Evolutionary conservation across 2,888 invertebrate species (phyloP).

Genomic region (Dynastes maya): DNA sequence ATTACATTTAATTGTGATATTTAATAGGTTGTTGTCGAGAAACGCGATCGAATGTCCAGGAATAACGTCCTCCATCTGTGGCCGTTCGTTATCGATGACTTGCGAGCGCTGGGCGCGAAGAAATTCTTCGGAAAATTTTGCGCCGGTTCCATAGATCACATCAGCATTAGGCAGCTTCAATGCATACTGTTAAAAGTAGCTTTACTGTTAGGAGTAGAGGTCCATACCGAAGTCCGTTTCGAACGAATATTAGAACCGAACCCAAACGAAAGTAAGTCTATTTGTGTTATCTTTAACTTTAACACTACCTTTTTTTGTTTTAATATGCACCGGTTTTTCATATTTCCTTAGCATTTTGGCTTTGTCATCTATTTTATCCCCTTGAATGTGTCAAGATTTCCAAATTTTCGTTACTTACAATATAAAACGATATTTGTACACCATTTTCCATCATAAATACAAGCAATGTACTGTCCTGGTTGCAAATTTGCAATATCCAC

Average conservation of each 20-base stretch:
- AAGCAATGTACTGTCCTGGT: too few relatives aligned
- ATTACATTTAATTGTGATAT: neutral
- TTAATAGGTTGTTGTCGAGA: conserved; percentile 87
- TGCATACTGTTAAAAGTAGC: conserved; percentile 97
- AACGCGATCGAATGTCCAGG: conserved; percentile 93
- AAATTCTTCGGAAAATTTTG: conserved; percentile 99
- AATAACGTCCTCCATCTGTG: conserved; percentile 98
- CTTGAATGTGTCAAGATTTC: too few relatives aligned
- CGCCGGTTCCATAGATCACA: conserved; percentile 98
- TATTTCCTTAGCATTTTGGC: too few relatives aligned
- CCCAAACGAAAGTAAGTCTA: conserved; percentile 72
- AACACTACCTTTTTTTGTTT: too few relatives aligned
- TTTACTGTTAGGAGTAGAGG: conserved; percentile 93
- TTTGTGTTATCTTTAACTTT: neutral
- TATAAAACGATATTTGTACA: too few relatives aligned
- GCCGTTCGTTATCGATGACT: conserved; percentile 98
- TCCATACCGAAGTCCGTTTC: conserved; percentile 94
- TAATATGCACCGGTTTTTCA: too few relatives aligned
- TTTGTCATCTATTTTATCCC: too few relatives aligned
- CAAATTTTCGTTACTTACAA: too few relatives aligned
- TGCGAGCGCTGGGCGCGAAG: conserved; percentile 94
- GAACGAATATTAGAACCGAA: conserved; percentile 88
- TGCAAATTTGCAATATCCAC: too few relatives aligned
- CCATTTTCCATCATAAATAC: too few relatives aligned
- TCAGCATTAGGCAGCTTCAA: conserved; percentile 96